Evolutionary conservation across 1,140 invertebrate species (phyloP).

Genomic region (Ylistrum balloti): DNA sequence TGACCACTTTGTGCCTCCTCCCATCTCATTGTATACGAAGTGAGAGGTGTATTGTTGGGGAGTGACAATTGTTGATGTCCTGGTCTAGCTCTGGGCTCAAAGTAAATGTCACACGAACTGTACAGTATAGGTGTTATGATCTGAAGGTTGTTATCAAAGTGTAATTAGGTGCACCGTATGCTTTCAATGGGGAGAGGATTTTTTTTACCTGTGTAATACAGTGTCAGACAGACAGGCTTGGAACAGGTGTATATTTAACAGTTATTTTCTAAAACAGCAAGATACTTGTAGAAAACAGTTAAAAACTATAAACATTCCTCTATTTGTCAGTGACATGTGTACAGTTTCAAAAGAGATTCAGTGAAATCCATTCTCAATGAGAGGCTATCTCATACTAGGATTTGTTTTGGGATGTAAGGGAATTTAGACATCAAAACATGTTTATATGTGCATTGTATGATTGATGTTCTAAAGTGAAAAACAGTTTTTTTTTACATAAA

Average conservation of each 20-base stretch:
- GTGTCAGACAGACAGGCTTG: neutral
- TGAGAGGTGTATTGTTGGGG: neutral
- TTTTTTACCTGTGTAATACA: neutral
- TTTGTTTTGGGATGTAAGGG: neutral
- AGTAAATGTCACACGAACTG: neutral
- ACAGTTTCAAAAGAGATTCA: too few relatives aligned
- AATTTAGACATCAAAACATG: too few relatives aligned
- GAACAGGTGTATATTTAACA: neutral
- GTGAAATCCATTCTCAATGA: too few relatives aligned
- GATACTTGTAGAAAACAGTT: too few relatives aligned
- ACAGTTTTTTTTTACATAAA: neutral
- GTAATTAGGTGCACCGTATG: conserved; percentile 13
- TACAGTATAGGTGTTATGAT: neutral
- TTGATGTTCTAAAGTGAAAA: neutral
- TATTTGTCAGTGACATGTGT: too few relatives aligned
- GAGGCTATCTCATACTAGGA: too few relatives aligned
- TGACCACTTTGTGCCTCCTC: neutral
- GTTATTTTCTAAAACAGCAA: neutral
- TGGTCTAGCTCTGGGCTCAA: neutral
- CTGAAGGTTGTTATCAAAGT: neutral
- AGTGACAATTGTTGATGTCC: neutral
- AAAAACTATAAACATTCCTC: too few relatives aligned
- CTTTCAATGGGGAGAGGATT: neutral
- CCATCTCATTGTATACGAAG: neutral
- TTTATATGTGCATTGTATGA: neutral